A percentile compares a stretch with the other conserved stretches of the same genome.
Conservation (phyloP, 2,113 vertebrate genomes). For the human region GRCh38 chr7:50373001-50373500, state of each 20-base stretch:
- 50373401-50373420: background rate
- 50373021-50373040: background rate
- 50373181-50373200: no score
- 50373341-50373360: background rate
- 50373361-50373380: no score
- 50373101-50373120: background rate
- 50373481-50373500: accelerated
- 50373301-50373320: background rate
- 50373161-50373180: accelerated
- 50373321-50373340: accelerated
- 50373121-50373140: background rate
- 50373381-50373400: background rate
- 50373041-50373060: background rate
- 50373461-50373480: accelerated
- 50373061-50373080: accelerated
- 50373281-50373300: accelerated
- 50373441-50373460: background rate
- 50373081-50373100: background rate
- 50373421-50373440: background rate
- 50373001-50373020: background rate
- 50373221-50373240: background rate
- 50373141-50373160: background rate
- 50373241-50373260: no score
- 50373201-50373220: background rate
- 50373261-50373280: background rate